Evolutionary conservation across 2,888 invertebrate species (phyloP).

Genomic region (Nematopogon swammerdamellus): DNA sequence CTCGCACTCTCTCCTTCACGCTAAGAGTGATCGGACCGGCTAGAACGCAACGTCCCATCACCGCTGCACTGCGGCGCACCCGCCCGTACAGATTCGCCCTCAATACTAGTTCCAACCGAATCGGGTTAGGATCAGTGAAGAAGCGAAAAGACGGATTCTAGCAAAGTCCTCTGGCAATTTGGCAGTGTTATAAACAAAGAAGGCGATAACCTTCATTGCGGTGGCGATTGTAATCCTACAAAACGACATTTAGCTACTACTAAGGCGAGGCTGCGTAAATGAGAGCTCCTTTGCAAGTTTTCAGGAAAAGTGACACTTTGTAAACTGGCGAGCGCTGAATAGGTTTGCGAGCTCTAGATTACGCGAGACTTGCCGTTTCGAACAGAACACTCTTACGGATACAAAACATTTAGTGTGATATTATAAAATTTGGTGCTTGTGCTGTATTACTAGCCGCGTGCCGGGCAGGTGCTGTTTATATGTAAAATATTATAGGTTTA

Average conservation of each 20-base stretch:
- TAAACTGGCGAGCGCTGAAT: too few relatives aligned
- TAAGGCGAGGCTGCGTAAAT: constrained; percentile 20
- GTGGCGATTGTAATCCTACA: constrained; percentile 23
- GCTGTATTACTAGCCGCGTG: constrained; percentile 56
- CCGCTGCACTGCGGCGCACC: too few relatives aligned
- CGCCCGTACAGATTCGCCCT: too few relatives aligned
- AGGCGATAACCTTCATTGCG: neutral
- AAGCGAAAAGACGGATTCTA: neutral
- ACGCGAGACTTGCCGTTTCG: constrained; percentile 47
- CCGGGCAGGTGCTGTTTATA: constrained; percentile 52
- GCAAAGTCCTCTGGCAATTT: neutral
- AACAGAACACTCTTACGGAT: constrained; percentile 36
- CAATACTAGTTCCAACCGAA: too few relatives aligned
- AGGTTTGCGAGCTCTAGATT: constrained; percentile 8
- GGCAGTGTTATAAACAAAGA: neutral
- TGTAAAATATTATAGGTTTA: constrained; percentile 49
- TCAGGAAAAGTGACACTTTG: neutral
- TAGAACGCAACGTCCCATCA: neutral
- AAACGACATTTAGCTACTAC: constrained; percentile 54
- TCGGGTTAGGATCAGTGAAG: neutral
- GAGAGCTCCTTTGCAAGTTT: neutral
- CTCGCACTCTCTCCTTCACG: neutral
- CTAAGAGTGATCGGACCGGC: neutral
- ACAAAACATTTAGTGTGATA: constrained; percentile 48
- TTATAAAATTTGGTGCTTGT: constrained; percentile 54